Conservation (phyloP, 2,797 vertebrate species). For the Pipistrellus pygmaeus region DNA sequence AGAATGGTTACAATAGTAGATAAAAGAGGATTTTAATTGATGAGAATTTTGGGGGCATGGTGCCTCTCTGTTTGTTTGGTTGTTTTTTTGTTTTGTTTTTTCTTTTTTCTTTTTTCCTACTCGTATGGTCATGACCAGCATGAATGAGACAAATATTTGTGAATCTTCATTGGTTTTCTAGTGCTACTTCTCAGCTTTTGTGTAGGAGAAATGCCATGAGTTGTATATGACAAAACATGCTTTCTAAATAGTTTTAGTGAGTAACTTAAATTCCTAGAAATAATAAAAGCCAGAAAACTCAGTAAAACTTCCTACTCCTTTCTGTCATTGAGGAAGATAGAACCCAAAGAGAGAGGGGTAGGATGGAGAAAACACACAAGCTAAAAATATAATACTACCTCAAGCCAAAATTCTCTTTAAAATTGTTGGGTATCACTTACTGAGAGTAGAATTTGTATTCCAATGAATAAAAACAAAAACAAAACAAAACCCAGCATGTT, state of each 20-base stretch:
- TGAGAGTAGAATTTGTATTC: neutral
- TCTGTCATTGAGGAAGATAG: neutral
- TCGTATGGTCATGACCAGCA: neutral
- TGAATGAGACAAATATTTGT: neutral
- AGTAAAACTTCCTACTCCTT: neutral
- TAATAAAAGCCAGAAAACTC: neutral
- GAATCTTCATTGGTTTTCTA: neutral
- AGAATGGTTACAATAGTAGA: neutral
- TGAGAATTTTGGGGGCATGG: neutral
- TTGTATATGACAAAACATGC: neutral
- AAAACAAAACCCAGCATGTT: neutral
- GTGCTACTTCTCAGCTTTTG: neutral
- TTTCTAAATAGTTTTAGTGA: conserved; percentile 37
- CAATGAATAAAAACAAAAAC: neutral
- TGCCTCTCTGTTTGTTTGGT: neutral
- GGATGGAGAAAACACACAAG: neutral
- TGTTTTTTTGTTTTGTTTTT: neutral
- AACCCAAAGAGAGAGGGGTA: neutral
- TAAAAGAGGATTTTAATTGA: neutral
- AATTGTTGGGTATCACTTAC: neutral
- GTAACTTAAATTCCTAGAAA: conserved; percentile 22
- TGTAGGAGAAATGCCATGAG: conserved; percentile 7
- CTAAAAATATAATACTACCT: neutral
- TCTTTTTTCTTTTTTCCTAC: neutral
- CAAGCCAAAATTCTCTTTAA: conserved; percentile 4